Percentiles rank a stretch among this genome's conserved stretches.
phyloP scores from a whole-genome alignment of 2,797 vertebrate species.

The Takifugu ocellatus region DNA sequence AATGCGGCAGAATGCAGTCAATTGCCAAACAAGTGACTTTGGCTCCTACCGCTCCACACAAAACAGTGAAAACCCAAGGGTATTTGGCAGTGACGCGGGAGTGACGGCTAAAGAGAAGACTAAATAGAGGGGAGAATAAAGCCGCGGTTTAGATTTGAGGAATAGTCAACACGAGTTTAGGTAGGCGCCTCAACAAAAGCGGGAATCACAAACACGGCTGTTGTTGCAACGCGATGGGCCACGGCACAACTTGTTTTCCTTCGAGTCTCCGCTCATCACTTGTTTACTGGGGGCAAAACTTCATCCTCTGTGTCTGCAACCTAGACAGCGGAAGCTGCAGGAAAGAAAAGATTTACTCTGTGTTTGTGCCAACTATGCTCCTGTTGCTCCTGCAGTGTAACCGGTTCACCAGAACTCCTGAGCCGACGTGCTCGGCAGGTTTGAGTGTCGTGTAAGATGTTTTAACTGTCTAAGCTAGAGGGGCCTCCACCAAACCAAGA shows the following conservation, averaged over 20 bases:
- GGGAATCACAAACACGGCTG: slow-evolving; percentile 28
- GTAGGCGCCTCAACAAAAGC: slow-evolving; percentile 16
- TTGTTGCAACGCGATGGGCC: slow-evolving; percentile 30
- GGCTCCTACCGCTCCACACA: slow-evolving; percentile 70
- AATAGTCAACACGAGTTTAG: slow-evolving; percentile 36
- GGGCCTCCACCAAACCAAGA: too few species aligned
- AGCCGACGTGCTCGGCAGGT: slow-evolving; percentile 24
- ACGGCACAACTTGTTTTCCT: slow-evolving; percentile 20
- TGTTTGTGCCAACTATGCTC: slow-evolving; percentile 63
- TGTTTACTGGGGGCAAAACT: slow-evolving; percentile 30
- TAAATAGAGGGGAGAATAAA: slow-evolving; percentile 57
- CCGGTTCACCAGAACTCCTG: too few species aligned
- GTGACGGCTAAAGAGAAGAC: slow-evolving; percentile 47
- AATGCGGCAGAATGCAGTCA: slow-evolving; percentile 79
- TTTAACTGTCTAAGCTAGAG: slow-evolving; percentile 5
- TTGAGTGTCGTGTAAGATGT: slow-evolving; percentile 21
- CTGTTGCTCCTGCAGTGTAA: slow-evolving; percentile 36
- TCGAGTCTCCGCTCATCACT: slow-evolving; percentile 19
- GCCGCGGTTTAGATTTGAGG: slow-evolving; percentile 29
- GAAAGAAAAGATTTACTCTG: slow-evolving; percentile 55
- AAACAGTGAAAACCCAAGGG: slow-evolving; percentile 57
- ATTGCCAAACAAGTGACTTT: slow-evolving; percentile 85
- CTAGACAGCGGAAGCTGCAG: slow-evolving; percentile 38
- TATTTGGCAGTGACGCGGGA: slow-evolving; percentile 47
- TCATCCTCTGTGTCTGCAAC: slow-evolving; percentile 40